These are phyloP conservation scores for Drosophila burlai DNA, from an alignment of 1,140 invertebrate genomes.

Conservation along the genomic window DNA sequence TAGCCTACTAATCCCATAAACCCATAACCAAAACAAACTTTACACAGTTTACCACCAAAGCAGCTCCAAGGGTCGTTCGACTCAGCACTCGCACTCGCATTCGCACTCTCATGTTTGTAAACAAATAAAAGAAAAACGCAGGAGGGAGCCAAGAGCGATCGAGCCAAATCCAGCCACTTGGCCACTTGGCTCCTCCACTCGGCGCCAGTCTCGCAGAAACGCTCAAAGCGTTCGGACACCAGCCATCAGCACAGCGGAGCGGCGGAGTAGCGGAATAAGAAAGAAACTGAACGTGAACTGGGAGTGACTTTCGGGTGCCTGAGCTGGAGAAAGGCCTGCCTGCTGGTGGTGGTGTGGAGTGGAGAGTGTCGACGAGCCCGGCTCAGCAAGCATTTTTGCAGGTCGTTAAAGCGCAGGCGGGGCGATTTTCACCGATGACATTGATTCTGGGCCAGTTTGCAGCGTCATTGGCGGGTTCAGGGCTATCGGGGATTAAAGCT, in stretches of 20 bases:
- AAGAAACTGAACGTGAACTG: conserved; percentile 34
- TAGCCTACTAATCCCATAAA: conserved; percentile 53
- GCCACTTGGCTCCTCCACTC: conserved; percentile 49
- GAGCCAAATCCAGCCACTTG: conserved; percentile 37
- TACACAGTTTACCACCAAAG: conserved; percentile 40
- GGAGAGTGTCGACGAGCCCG: neutral
- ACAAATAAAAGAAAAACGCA: conserved; percentile 44
- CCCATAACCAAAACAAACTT: conserved; percentile 55
- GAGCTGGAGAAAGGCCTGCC: conserved; percentile 69
- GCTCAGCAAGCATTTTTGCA: conserved; percentile 39
- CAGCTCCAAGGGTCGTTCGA: conserved; percentile 52
- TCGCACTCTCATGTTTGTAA: conserved; percentile 39
- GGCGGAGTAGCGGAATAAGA: conserved; percentile 14
- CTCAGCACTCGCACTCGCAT: conserved; percentile 7
- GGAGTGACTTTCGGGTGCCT: conserved; percentile 69
- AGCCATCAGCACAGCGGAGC: neutral
- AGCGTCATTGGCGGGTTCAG: conserved; percentile 52
- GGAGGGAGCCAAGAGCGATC: conserved; percentile 25
- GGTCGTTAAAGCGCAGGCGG: conserved; percentile 18
- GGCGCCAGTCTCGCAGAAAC: conserved; percentile 71
- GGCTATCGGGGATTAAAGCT: conserved; percentile 52
- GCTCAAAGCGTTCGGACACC: conserved; percentile 72
- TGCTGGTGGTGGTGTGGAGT: neutral
- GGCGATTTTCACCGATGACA: conserved; percentile 62
- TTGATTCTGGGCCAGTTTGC: conserved; percentile 55